Evolutionary conservation across 1,140 invertebrate species (phyloP).

Genomic region (Heterodera schachtii): DNA sequence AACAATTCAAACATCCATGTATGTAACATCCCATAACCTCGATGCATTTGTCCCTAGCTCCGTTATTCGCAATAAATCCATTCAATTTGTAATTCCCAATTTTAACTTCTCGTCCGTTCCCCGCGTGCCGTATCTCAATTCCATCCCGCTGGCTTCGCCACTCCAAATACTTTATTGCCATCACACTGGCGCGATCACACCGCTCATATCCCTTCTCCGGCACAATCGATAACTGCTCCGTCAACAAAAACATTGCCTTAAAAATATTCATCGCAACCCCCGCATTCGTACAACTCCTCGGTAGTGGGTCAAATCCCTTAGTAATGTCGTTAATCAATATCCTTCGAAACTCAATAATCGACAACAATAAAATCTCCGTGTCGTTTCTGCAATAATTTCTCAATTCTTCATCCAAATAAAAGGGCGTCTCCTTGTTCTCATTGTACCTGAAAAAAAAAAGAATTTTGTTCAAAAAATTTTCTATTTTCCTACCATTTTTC

Average conservation of each 20-base stretch:
- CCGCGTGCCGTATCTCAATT: neutral
- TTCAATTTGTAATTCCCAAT: neutral
- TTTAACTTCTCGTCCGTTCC: constrained; percentile 1
- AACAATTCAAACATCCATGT: neutral
- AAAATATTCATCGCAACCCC: constrained; percentile 1
- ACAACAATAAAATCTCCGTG: neutral
- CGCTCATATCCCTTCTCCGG: constrained; percentile 17
- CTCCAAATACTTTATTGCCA: constrained; percentile 14
- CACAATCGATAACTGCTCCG: neutral
- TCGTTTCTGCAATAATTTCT: constrained; percentile 13
- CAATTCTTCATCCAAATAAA: constrained; percentile 6
- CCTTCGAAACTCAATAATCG: constrained; percentile 3
- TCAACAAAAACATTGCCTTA: neutral
- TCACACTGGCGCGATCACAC: neutral
- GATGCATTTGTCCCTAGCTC: neutral
- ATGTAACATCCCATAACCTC: neutral
- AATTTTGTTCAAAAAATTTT: neutral
- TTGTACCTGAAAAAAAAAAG: neutral
- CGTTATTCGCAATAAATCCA: constrained; percentile 3
- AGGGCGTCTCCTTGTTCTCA: neutral
- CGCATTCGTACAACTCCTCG: neutral
- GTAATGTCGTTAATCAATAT: constrained; percentile 4
- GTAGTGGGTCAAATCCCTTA: constrained; percentile 2
- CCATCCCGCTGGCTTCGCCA: neutral
- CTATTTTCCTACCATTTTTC: neutral